Percentiles rank a stretch among this genome's conserved stretches.
Conservation (phyloP, 2,888 invertebrate species). For the Pseudeuparius sepicola region DNA sequence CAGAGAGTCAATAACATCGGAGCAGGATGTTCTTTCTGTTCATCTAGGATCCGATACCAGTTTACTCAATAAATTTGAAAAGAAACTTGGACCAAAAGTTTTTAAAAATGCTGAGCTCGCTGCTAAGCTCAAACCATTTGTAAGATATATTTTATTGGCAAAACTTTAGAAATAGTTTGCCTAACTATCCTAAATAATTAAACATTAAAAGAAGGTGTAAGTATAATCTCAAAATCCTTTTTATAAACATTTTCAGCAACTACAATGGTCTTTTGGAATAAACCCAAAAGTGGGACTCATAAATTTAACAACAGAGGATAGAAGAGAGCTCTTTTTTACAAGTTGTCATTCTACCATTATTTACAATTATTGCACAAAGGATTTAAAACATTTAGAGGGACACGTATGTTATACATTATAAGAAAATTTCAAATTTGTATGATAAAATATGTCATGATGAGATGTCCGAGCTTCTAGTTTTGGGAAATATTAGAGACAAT, state of each 20-base stretch:
- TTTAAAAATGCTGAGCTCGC: slow-evolving; percentile 22
- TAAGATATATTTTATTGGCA: too few species aligned
- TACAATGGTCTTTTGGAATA: slow-evolving; percentile 55
- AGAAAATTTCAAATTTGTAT: too few species aligned
- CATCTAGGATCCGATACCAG: slow-evolving; percentile 14
- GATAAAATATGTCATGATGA: too few species aligned
- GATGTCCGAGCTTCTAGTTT: too few species aligned
- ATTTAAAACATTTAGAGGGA: slow-evolving; percentile 54
- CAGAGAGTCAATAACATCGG: slow-evolving; percentile 12
- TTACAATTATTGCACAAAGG: slow-evolving; percentile 51
- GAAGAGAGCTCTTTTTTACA: slow-evolving; percentile 49
- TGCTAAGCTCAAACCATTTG: slow-evolving; percentile 24
- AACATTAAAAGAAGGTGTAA: too few species aligned
- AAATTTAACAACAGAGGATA: slow-evolving; percentile 43
- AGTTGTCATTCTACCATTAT: slow-evolving; percentile 54
- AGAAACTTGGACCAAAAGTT: slow-evolving; percentile 17
- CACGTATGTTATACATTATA: slow-evolving; percentile 57
- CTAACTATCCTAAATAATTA: too few species aligned
- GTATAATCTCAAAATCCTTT: too few species aligned
- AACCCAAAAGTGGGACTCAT: slow-evolving; percentile 48
- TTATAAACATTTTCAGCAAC: slow-evolving; percentile 40
- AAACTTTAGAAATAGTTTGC: too few species aligned
- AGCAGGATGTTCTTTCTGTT: slow-evolving; percentile 8
- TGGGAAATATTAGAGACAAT: too few species aligned
- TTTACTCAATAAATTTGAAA: slow-evolving; percentile 8